Evolutionary conservation across 1,140 invertebrate genomes (phyloP).

Genomic region (Drosophila teissieri): DNA sequence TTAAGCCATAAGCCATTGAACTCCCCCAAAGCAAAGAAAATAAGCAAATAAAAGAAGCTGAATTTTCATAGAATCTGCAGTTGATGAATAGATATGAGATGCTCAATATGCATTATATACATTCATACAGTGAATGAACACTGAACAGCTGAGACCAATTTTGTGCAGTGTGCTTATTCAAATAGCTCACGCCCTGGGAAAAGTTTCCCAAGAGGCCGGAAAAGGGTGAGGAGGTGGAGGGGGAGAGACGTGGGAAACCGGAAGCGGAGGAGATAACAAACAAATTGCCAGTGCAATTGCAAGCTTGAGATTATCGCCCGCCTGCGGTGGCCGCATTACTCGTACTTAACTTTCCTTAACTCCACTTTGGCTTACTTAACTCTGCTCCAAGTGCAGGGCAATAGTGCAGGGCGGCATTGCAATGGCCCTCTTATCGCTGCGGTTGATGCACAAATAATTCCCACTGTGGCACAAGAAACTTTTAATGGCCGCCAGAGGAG

Average conservation of each 20-base stretch:
- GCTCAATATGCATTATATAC: too few relatives aligned
- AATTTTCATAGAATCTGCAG: too few relatives aligned
- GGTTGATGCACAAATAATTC: constrained; percentile 58
- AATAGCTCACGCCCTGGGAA: constrained; percentile 31
- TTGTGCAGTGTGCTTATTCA: constrained; percentile 32
- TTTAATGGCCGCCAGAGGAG: constrained; percentile 12
- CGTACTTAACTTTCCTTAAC: constrained; percentile 41
- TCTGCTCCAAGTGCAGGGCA: constrained; percentile 10
- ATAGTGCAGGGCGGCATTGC: constrained; percentile 4
- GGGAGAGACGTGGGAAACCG: background rate
- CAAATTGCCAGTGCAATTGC: constrained; percentile 72
- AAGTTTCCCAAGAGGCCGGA: constrained; percentile 25
- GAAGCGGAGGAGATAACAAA: constrained; percentile 67
- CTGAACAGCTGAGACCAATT: too few relatives aligned
- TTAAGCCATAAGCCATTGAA: too few relatives aligned
- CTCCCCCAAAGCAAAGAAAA: too few relatives aligned
- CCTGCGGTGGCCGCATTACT: constrained; percentile 22
- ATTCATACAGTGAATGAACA: too few relatives aligned
- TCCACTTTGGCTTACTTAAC: constrained; percentile 15
- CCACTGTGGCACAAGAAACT: constrained; percentile 47
- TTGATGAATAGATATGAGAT: too few relatives aligned
- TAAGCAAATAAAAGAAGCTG: too few relatives aligned
- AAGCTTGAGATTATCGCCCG: constrained; percentile 69
- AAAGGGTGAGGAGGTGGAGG: background rate
- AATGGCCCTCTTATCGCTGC: constrained; percentile 43